These are phyloP conservation scores for Macrobrachium rosenbergii DNA, from an alignment of 1,140 invertebrate species.

Conservation along the genomic window DNA sequence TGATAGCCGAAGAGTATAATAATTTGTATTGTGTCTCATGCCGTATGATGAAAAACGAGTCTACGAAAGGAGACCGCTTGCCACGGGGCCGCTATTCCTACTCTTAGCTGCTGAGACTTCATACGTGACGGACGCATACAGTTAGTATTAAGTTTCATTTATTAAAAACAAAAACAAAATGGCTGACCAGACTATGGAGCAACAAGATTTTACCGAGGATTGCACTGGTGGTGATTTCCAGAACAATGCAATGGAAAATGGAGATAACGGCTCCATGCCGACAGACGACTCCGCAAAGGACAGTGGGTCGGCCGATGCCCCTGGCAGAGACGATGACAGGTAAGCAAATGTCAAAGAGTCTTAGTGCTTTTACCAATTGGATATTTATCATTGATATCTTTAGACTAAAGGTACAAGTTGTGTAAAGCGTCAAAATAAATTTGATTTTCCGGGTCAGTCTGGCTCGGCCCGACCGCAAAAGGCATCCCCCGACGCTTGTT, in stretches of 20 bases:
- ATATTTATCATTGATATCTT: not conserved
- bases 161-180: slow-evolving; percentile 11
- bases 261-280: slow-evolving; percentile 20
- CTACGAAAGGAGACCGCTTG: not conserved
- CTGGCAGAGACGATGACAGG: slow-evolving; percentile 55
- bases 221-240: slow-evolving; percentile 49
- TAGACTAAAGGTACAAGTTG: not conserved
- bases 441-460: not conserved
- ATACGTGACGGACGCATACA: slow-evolving; percentile 38
- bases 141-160: slow-evolving; percentile 37
- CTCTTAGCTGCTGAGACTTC: slow-evolving; percentile 53
- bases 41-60: slow-evolving; percentile 9
- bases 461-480: slow-evolving; percentile 1
- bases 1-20: no score
- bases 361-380: not conserved
- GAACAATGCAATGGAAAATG: slow-evolving; percentile 54
- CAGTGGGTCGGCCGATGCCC: slow-evolving; percentile 54
- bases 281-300: slow-evolving; percentile 13
- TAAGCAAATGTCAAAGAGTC: slow-evolving; percentile 1
- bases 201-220: slow-evolving; percentile 55
- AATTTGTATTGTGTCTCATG: no score
- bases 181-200: slow-evolving; percentile 59
- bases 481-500: slow-evolving; percentile 12
- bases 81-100: slow-evolving; percentile 2
- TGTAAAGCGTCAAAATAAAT: not conserved